Percentiles rank a stretch among this genome's conserved stretches.
phyloP scores from a whole-genome alignment of 2,888 invertebrate genomes.

The Heliconius charithonia region DNA sequence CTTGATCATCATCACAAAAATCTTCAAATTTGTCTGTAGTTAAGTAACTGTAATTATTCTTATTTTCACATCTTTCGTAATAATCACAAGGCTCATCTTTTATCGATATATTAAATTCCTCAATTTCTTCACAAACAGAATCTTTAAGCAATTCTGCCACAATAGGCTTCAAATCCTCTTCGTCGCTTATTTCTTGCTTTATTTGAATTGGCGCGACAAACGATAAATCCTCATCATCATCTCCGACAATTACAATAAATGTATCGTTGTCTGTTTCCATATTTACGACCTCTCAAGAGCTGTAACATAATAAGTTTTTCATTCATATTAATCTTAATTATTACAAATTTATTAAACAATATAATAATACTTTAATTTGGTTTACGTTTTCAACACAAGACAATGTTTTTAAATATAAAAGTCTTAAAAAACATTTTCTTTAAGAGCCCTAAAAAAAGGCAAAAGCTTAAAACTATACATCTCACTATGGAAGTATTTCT shows the following conservation, averaged over 20 bases:
- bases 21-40: conserved; percentile 34
- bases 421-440: neutral
- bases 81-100: conserved; percentile 20
- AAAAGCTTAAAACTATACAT: conserved; percentile 28
- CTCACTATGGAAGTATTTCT: neutral
- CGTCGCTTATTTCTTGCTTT: conserved; percentile 53
- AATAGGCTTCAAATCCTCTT: conserved; percentile 45
- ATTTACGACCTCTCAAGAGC: conserved; percentile 24
- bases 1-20: conserved; percentile 31
- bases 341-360: neutral
- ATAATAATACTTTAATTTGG: neutral
- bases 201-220: conserved; percentile 47
- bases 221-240: conserved; percentile 46
- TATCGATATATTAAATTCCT: conserved; percentile 19
- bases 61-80: conserved; percentile 32
- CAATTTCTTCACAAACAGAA: conserved; percentile 51
- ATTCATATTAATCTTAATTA: neutral
- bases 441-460: neutral
- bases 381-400: neutral
- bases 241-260: conserved; percentile 58
- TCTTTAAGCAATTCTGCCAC: conserved; percentile 55
- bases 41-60: conserved; percentile 23
- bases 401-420: neutral
- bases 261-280: conserved; percentile 59
- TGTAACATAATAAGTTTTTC: conserved; percentile 9